phyloP scores from a whole-genome alignment of 2,797 vertebrate genomes.

The Sebastes glaucus region DNA sequence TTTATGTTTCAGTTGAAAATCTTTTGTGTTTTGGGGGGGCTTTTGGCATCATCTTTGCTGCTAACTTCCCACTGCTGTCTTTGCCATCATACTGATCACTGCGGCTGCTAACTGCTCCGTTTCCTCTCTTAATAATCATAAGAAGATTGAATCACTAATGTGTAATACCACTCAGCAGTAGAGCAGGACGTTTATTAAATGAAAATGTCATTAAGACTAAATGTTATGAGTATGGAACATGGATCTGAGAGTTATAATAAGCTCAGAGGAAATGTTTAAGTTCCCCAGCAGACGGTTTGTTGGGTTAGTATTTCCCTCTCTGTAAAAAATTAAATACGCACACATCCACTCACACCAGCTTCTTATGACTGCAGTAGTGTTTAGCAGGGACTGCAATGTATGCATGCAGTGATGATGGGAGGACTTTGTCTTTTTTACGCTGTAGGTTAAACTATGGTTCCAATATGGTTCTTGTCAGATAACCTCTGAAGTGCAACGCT shows the following conservation, averaged over 20 bases:
- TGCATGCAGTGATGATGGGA: background rate
- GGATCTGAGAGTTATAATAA: slow-evolving; percentile 27
- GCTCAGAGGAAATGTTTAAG: slow-evolving; percentile 17
- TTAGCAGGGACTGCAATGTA: background rate
- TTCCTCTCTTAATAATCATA: slow-evolving; percentile 34
- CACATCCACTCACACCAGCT: background rate
- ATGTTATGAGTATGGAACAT: slow-evolving; percentile 9
- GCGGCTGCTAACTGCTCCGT: slow-evolving; percentile 7
- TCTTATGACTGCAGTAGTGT: background rate
- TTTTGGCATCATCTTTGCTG: background rate
- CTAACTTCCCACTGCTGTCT: background rate
- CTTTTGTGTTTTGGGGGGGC: background rate
- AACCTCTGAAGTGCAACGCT: background rate
- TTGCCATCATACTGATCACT: background rate
- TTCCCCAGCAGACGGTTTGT: slow-evolving; percentile 14
- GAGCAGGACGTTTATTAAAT: slow-evolving; percentile 34
- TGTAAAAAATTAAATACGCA: background rate
- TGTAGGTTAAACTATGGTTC: background rate
- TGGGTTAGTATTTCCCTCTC: slow-evolving; percentile 2
- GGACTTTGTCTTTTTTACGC: background rate
- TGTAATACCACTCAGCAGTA: slow-evolving; percentile 13
- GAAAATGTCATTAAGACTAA: slow-evolving; percentile 32
- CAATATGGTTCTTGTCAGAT: slow-evolving; percentile 3
- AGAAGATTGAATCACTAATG: slow-evolving; percentile 10
- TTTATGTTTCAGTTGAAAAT: background rate